A percentile compares a stretch with the other conserved stretches of the same genome.
These are phyloP conservation scores for Belgica antarctica DNA, from an alignment of 2,888 invertebrate species.

Conservation along the genomic window DNA sequence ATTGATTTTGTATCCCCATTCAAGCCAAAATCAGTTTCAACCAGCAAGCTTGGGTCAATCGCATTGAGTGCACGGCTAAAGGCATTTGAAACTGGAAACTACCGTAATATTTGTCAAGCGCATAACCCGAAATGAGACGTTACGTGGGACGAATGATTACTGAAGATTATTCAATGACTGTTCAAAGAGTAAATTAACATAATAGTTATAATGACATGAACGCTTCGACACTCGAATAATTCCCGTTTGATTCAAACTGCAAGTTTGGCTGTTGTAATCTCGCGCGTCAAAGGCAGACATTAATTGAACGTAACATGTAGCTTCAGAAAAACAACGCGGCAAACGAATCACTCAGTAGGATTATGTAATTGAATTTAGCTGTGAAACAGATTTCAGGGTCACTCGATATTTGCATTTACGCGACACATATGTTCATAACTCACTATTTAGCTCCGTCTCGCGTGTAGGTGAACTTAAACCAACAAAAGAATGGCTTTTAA, in stretches of 20 bases:
- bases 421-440: not conserved
- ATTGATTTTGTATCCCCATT: too few relatives aligned
- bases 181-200: slow-evolving; percentile 11
- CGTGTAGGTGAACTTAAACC: slow-evolving; percentile 1
- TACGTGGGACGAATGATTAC: slow-evolving; percentile 15
- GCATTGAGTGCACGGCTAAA: too few relatives aligned
- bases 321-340: not conserved
- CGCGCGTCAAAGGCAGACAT: slow-evolving; percentile 2
- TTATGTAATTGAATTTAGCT: slow-evolving; percentile 28
- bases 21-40: too few relatives aligned
- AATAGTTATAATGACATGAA: slow-evolving; percentile 15
- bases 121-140: slow-evolving; percentile 16
- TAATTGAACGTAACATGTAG: not conserved
- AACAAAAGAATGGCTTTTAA: not conserved
- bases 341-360: not conserved
- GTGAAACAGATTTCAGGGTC: slow-evolving; percentile 32
- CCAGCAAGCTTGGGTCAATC: too few relatives aligned
- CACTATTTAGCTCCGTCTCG: not conserved
- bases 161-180: slow-evolving; percentile 29
- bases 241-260: slow-evolving; percentile 7
- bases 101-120: slow-evolving; percentile 18
- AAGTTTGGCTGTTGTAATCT: not conserved
- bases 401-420: not conserved
- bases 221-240: slow-evolving; percentile 19
- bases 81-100: slow-evolving; percentile 7